These are phyloP conservation scores for Phalloptychus januarius DNA, from an alignment of 2,797 vertebrate genomes.

Conservation along the genomic window DNA sequence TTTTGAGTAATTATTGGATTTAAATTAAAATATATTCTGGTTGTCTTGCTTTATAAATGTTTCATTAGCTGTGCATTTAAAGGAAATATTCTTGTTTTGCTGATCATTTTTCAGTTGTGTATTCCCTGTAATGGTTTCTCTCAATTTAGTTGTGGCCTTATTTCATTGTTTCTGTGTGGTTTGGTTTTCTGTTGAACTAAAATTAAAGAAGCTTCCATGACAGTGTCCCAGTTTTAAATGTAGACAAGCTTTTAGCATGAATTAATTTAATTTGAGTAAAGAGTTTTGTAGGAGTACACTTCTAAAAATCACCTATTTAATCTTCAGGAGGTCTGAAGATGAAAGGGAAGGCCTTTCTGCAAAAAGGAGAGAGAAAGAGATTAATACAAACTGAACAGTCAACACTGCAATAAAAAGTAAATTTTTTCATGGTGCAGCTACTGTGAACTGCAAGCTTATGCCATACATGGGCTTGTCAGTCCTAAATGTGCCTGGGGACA, in stretches of 20 bases:
- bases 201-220: too few species aligned
- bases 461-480: conserved; percentile 17
- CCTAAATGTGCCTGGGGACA: conserved; percentile 29
- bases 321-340: conserved; percentile 44
- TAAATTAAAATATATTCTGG: too few species aligned
- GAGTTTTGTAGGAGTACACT: neutral
- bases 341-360: conserved; percentile 64
- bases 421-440: conserved; percentile 13
- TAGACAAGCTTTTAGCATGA: neutral
- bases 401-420: neutral
- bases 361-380: conserved; percentile 31
- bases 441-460: conserved; percentile 21
- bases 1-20: too few species aligned
- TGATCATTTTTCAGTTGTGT: too few species aligned
- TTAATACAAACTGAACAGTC: conserved; percentile 1
- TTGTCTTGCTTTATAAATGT: too few species aligned
- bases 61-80: neutral
- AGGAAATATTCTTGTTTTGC: too few species aligned
- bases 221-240: neutral
- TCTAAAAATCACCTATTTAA: neutral
- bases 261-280: neutral
- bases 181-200: too few species aligned
- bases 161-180: too few species aligned
- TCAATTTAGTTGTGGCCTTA: too few species aligned
- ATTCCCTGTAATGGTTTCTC: too few species aligned